Conservation (phyloP, 2,888 invertebrate genomes). For the Pollenia amentaria region DNA sequence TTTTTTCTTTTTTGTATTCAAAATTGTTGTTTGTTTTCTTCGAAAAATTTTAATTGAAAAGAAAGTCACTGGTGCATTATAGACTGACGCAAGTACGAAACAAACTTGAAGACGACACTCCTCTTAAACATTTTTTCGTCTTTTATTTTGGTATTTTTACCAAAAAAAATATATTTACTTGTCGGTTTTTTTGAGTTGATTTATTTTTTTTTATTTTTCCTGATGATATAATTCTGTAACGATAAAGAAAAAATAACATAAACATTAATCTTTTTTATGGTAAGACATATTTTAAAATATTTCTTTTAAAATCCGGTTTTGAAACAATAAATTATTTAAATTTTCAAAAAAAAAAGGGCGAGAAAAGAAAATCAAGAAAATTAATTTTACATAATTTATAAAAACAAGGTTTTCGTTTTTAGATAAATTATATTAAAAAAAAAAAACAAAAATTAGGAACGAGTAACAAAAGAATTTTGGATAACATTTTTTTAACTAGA, state of each 20-base stretch:
- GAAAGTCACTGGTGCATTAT: slow-evolving; percentile 65
- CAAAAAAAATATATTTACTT: slow-evolving; percentile 23
- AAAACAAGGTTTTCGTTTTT: slow-evolving; percentile 3
- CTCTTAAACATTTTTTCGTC: slow-evolving; percentile 45
- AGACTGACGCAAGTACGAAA: slow-evolving; percentile 22
- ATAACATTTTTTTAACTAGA: neutral
- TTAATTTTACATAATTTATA: slow-evolving; percentile 55
- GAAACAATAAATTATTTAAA: slow-evolving; percentile 15
- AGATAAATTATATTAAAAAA: neutral
- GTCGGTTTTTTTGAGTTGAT: slow-evolving; percentile 26
- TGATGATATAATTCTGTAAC: slow-evolving; percentile 74
- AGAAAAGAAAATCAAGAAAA: slow-evolving; percentile 22
- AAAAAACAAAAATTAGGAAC: neutral
- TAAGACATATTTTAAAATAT: slow-evolving; percentile 20
- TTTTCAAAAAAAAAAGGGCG: neutral
- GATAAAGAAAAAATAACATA: slow-evolving; percentile 47
- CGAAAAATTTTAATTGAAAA: slow-evolving; percentile 46
- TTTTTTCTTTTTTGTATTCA: slow-evolving; percentile 34
- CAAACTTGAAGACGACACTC: slow-evolving; percentile 38
- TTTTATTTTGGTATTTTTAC: slow-evolving; percentile 46
- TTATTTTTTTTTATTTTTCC: neutral
- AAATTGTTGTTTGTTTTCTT: slow-evolving; percentile 12
- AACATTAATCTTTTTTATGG: slow-evolving; percentile 36
- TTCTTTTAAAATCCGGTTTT: slow-evolving; percentile 18
- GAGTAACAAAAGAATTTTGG: too few relatives aligned